Evolutionary conservation across 2,888 invertebrate genomes (phyloP).

Genomic region (Pecten maximus): DNA sequence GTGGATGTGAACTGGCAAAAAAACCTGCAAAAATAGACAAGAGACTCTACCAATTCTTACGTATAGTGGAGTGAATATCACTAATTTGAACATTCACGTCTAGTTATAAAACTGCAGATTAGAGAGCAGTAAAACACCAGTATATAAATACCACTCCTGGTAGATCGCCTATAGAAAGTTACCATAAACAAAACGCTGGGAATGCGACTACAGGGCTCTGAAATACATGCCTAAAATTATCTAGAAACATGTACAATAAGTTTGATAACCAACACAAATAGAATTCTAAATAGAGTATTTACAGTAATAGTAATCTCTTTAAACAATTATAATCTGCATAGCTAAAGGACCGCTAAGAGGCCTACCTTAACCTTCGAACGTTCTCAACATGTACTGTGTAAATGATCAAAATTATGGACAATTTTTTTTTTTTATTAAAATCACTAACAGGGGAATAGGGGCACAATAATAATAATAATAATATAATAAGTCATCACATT

Average conservation of each 20-base stretch:
- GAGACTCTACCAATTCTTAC: neutral
- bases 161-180: neutral
- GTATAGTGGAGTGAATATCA: neutral
- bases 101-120: neutral
- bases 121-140: neutral
- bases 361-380: neutral
- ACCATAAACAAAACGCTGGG: neutral
- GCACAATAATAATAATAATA: slow-evolving; percentile 5
- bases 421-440: neutral
- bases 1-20: neutral
- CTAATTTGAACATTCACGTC: neutral
- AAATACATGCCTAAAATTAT: neutral
- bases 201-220: slow-evolving; percentile 7
- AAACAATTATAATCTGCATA: slow-evolving; percentile 33
- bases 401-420: slow-evolving; percentile 16
- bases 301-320: slow-evolving; percentile 10
- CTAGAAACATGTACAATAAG: neutral
- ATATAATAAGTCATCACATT: slow-evolving; percentile 11
- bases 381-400: slow-evolving; percentile 33
- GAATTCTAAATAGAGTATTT: slow-evolving; percentile 22
- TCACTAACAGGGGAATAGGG: slow-evolving; percentile 2
- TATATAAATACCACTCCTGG: neutral
- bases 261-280: neutral
- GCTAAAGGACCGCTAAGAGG: slow-evolving; percentile 29
- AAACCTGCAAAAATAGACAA: neutral